phyloP scores from a whole-genome alignment of 2,888 invertebrate species.

The Glyphotaelius pellucidus region DNA sequence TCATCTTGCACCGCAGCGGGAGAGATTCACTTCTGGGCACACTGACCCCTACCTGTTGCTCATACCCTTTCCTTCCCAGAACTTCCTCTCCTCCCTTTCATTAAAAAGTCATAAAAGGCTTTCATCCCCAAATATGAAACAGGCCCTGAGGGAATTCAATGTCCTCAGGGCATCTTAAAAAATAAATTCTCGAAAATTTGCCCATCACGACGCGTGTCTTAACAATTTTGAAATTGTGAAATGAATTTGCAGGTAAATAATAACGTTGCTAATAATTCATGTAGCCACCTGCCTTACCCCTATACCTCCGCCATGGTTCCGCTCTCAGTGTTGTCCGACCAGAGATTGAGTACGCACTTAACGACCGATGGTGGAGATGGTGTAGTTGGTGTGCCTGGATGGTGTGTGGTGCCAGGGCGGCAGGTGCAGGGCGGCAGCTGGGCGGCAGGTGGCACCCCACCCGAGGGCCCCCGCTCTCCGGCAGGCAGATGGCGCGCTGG shows the following conservation, averaged over 20 bases:
- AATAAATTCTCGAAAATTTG: too few species aligned
- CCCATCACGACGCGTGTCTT: not conserved
- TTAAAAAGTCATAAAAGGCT: too few species aligned
- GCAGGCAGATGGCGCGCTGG: not conserved
- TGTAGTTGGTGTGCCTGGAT: not conserved
- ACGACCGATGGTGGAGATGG: not conserved
- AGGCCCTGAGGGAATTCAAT: too few species aligned
- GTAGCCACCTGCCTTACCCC: not conserved
- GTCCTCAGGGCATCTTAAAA: too few species aligned
- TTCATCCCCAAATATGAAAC: too few species aligned
- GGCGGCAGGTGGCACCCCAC: conserved; percentile 24
- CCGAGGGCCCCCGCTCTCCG: not conserved
- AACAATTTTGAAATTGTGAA: not conserved
- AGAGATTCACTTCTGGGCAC: too few species aligned
- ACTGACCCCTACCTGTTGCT: too few species aligned
- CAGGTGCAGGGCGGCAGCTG: conserved; percentile 19
- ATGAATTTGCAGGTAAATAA: not conserved
- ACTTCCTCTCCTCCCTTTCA: too few species aligned
- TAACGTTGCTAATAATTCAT: not conserved
- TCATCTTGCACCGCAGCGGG: too few species aligned
- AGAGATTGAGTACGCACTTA: not conserved
- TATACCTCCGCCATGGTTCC: not conserved
- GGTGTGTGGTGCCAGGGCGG: conserved; percentile 2
- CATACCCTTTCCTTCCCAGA: too few species aligned
- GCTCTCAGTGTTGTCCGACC: too few species aligned